A percentile compares a stretch with the other conserved stretches of the same genome.
phyloP scores from a whole-genome alignment of 2,888 invertebrate species.

The Halictus ligatus region DNA sequence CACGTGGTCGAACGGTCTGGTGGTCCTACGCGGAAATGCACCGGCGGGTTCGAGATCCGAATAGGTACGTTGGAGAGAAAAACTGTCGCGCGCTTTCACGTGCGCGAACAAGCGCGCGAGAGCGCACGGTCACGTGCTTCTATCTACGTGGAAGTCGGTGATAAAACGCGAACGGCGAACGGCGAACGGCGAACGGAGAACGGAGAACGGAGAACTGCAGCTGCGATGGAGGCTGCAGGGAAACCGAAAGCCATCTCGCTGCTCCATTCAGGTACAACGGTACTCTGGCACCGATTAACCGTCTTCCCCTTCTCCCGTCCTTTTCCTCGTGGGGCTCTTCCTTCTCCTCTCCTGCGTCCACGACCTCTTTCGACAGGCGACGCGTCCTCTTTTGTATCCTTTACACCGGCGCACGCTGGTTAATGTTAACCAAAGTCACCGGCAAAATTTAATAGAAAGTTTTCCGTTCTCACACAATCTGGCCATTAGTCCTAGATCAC shows the following conservation, averaged over 20 bases:
- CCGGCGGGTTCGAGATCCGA: neutral
- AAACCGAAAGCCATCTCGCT: slow-evolving; percentile 77
- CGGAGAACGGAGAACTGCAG: slow-evolving; percentile 49
- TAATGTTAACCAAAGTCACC: neutral
- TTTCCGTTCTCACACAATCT: neutral
- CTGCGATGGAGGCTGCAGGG: slow-evolving; percentile 69
- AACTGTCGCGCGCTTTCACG: slow-evolving; percentile 52
- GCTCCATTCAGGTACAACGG: slow-evolving; percentile 85
- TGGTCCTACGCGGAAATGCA: slow-evolving; percentile 31
- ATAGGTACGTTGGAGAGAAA: slow-evolving; percentile 18
- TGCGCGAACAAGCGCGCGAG: slow-evolving; percentile 33
- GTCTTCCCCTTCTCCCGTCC: slow-evolving; percentile 63
- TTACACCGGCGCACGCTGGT: neutral
- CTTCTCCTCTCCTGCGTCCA: slow-evolving; percentile 58
- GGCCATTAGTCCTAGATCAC: no score
- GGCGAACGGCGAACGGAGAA: slow-evolving; percentile 29
- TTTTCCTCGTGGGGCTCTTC: slow-evolving; percentile 52
- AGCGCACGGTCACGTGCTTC: slow-evolving; percentile 1
- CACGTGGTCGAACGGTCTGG: slow-evolving; percentile 48
- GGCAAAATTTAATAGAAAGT: neutral
- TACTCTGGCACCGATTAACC: slow-evolving; percentile 85
- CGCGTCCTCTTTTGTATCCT: slow-evolving; percentile 52
- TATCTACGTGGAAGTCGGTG: slow-evolving; percentile 24
- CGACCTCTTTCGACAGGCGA: slow-evolving; percentile 39
- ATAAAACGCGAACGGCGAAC: neutral